Percentiles rank a stretch among this genome's conserved stretches.
phyloP scores from a whole-genome alignment of 1,140 invertebrate genomes.

The Hylaeus volcanicus region DNA sequence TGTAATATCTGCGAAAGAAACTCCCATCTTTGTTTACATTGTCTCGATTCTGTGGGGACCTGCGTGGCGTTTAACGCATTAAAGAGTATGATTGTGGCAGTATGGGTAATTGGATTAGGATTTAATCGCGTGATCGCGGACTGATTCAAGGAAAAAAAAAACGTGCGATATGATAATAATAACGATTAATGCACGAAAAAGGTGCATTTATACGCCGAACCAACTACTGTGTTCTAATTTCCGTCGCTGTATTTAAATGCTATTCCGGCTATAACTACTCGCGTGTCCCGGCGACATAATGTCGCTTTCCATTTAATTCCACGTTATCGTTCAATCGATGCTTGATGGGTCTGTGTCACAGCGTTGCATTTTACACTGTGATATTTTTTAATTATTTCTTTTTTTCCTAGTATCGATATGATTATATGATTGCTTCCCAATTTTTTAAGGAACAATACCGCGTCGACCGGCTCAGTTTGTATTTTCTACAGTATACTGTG shows the following conservation, averaged over 20 bases:
- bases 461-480: constrained; percentile 48
- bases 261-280: constrained; percentile 21
- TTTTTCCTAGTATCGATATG: constrained; percentile 49
- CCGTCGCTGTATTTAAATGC: constrained; percentile 36
- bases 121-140: constrained; percentile 69
- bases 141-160: constrained; percentile 57
- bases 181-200: constrained; percentile 40
- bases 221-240: constrained; percentile 38
- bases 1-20: no score
- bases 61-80: no score
- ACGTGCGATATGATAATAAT: constrained; percentile 54
- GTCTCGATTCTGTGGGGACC: no score
- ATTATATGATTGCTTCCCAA: constrained; percentile 34
- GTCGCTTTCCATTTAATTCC: constrained; percentile 45
- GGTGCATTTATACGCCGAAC: constrained; percentile 50
- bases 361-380: constrained; percentile 74
- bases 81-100: constrained; percentile 65
- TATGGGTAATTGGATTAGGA: constrained; percentile 62
- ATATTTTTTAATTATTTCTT: constrained; percentile 71
- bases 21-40: no score
- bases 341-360: constrained; percentile 72
- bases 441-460: constrained; percentile 33
- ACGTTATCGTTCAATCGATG: constrained; percentile 58
- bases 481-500: constrained; percentile 23
- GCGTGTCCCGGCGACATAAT: constrained; percentile 55